Percentiles rank a stretch among this genome's conserved stretches.
phyloP scores from a whole-genome alignment of 2,888 invertebrate genomes.

The Rugalucina vietnamica region DNA sequence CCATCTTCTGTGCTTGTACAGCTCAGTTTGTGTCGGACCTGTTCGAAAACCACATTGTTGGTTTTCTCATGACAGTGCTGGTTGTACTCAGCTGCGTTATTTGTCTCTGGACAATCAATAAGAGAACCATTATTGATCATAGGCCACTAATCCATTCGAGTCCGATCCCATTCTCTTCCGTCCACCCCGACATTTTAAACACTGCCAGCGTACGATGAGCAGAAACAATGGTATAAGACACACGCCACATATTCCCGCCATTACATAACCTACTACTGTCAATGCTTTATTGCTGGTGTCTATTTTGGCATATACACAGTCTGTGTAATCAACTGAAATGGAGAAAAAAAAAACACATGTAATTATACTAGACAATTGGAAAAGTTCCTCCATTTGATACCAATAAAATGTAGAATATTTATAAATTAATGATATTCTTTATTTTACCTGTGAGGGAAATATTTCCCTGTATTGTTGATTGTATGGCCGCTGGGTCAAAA shows the following conservation, averaged over 20 bases:
- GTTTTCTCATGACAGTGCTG: too few relatives aligned
- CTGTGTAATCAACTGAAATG: slow-evolving; percentile 69
- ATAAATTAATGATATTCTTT: too few relatives aligned
- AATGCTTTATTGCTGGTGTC: slow-evolving; percentile 59
- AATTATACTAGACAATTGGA: too few relatives aligned
- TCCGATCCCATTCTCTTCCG: background rate
- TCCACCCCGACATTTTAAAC: slow-evolving; percentile 21
- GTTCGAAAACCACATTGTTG: too few relatives aligned
- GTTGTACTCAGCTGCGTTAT: too few relatives aligned
- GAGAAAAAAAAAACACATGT: background rate
- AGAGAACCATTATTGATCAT: too few relatives aligned
- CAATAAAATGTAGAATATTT: too few relatives aligned
- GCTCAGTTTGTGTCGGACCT: too few relatives aligned
- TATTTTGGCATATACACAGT: slow-evolving; percentile 76
- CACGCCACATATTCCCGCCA: slow-evolving; percentile 77
- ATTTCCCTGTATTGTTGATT: slow-evolving; percentile 63
- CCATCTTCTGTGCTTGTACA: too few relatives aligned
- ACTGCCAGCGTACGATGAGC: slow-evolving; percentile 72
- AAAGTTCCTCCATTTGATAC: too few relatives aligned
- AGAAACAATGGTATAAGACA: slow-evolving; percentile 76
- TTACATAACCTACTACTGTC: slow-evolving; percentile 78
- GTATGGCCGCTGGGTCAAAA: slow-evolving; percentile 34
- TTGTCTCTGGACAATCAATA: background rate
- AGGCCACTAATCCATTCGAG: slow-evolving; percentile 7
- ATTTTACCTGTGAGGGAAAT: slow-evolving; percentile 62